Percentiles rank a stretch among this genome's conserved stretches.
These are phyloP conservation scores for Rhincodon typus DNA, from an alignment of 2,797 vertebrate species.

Conservation along the genomic window DNA sequence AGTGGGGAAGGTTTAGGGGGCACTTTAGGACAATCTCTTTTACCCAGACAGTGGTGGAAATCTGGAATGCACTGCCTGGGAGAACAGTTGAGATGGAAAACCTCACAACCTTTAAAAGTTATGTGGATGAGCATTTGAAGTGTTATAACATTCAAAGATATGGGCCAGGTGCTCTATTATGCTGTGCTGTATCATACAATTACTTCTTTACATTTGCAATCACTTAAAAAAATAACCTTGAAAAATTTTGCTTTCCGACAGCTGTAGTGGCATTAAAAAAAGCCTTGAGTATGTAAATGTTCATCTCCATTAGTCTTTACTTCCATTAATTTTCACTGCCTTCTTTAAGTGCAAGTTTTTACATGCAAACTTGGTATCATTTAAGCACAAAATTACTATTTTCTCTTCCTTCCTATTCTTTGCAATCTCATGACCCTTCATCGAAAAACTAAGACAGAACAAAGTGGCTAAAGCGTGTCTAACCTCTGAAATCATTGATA, in stretches of 20 bases:
- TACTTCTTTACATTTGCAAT: neutral
- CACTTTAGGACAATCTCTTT: too few relatives aligned
- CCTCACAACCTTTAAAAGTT: too few relatives aligned
- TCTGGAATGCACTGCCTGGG: too few relatives aligned
- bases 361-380: neutral
- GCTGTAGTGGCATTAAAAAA: neutral
- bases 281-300: neutral
- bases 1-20: too few relatives aligned
- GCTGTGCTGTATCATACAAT: too few relatives aligned
- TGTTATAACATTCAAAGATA: too few relatives aligned
- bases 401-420: neutral
- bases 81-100: too few relatives aligned
- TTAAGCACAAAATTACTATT: neutral
- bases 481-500: neutral
- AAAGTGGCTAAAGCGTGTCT: neutral
- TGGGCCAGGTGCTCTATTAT: too few relatives aligned
- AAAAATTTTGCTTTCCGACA: neutral
- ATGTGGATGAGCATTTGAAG: too few relatives aligned
- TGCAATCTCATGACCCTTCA: neutral
- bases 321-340: neutral
- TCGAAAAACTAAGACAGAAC: neutral
- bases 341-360: neutral
- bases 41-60: too few relatives aligned
- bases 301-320: neutral
- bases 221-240: neutral